Base-by-base conservation (phyloP, 1,140 invertebrate genomes). In the Brachionus angularis region DNA sequence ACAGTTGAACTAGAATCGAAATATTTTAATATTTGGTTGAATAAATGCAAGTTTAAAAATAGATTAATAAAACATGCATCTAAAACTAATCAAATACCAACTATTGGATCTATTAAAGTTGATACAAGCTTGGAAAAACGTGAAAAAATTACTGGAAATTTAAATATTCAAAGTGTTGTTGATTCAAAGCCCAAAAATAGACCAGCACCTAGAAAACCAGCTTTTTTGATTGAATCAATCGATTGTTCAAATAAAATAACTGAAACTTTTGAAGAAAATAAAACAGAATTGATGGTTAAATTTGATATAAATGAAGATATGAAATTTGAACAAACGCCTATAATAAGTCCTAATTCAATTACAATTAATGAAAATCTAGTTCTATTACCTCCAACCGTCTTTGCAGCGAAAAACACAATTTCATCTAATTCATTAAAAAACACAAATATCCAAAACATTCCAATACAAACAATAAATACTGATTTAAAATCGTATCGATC, bases 11-110 rank as follows among this genome's bases (percentile, higher is more conserved):
- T 67, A 23, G 21, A 67, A 34, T 5, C 27, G 16, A 67, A 67
- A 36, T 67, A 67, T 47, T 67, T 67, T 34, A 50, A 67, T 31
- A 67, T 67, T 34, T 67, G 62, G 62, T 33, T 47, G 14, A 46
- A 47, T 31, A 67, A 67, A 47, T 67, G 62, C 27, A 67, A 58
- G n/a, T 47, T 50, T 33, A 67, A 67, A n/a, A n/a, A n/a, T n/a
- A n/a, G n/a, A n/a, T n/a, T n/a, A n/a, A n/a, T n/a, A n/a, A n/a
- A n/a, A n/a, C n/a, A n/a, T n/a, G n/a, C n/a, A n/a, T n/a, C n/a
- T n/a, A n/a, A n/a, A n/a, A n/a, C n/a, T n/a, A n/a, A n/a, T n/a
- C n/a, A n/a, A n/a, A n/a, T n/a, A n/a, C n/a, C n/a, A n/a, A n/a
- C n/a, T n/a, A n/a, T n/a, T n/a, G n/a, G n/a, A n/a, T n/a, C 33